Evolutionary conservation across 2,888 invertebrate species (phyloP), one percentile per base, ranked within the genome.

Genomic region (Drepana falcataria): DNA sequence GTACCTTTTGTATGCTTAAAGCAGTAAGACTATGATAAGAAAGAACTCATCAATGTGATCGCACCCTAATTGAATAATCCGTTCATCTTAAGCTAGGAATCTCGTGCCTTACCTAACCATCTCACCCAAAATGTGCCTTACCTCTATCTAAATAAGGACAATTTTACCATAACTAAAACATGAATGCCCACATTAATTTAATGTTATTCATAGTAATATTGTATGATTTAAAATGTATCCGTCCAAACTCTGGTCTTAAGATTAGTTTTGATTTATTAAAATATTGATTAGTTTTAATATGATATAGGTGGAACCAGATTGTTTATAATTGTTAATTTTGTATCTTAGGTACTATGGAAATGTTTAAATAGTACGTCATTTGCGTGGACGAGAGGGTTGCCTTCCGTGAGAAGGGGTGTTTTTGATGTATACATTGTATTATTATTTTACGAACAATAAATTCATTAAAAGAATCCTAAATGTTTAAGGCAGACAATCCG

Each of bases 241-340:
- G 83, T 85, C 85, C 85, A 81, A 78, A 74, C 69, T 85, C 84
- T 85, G 85, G 85, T 85, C 85, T 79, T 79, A 73, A 68, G 59
- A 60, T 69, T 65, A 73, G 65, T 68, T 70, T 66, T 63, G 56
- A 66, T 63, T 63, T 63, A 63, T 62, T 66, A 61, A 61, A 58
- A 58, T 58, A 57, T 47, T 61, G 58, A 63, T 51, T 56, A 51
- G 35, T 58, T 35, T 64, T 65, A 66, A 62, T 60, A 55, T 61
- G 54, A 61, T 63, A 59, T 61, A 57, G 53, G 59, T 63, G 33
- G 49, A 59, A 59, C 60, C 58, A 64, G 59, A 61, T 61, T 62
- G 64, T 62, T 64, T 70, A 66, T 64, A 65, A 66, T 64, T 68
- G 66, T 68, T 68, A 66, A 54, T 68, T 67, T 64, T 68, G 48